Evolutionary conservation across 2,113 vertebrate species (phyloP).

Genomic region (Xenopus tropicalis): DNA sequence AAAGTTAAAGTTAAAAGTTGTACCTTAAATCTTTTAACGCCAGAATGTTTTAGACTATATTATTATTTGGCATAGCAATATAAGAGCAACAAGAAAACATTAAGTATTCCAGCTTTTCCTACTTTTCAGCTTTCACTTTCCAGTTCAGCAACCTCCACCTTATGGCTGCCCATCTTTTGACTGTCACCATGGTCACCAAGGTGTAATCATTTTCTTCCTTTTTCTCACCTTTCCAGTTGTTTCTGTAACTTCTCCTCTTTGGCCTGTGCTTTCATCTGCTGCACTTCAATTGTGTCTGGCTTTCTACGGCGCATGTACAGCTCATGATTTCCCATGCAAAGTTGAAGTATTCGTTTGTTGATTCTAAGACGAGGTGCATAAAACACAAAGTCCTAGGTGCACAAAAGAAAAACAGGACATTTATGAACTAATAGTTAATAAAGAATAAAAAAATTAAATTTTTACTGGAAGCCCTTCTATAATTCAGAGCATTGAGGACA

Average conservation of each 20-base stretch:
- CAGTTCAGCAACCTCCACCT: too few species aligned
- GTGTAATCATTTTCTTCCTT: not conserved
- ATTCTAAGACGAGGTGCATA: constrained; percentile 89
- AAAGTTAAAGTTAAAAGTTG: not conserved
- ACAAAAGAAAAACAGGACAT: constrained; percentile 2
- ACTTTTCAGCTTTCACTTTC: too few species aligned
- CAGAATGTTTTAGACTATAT: too few species aligned
- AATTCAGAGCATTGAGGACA: too few species aligned
- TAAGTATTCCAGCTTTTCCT: too few species aligned
- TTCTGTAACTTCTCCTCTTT: constrained; percentile 89
- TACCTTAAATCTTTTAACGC: too few species aligned
- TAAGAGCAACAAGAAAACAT: too few species aligned
- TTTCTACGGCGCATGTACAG: constrained; percentile 94
- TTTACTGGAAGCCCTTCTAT: too few species aligned
- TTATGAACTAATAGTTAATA: not conserved
- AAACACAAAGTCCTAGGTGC: constrained; percentile 88
- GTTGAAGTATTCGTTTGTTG: constrained; percentile 94
- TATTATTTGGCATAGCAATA: too few species aligned
- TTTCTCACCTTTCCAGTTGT: constrained; percentile 76
- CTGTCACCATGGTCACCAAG: not conserved
- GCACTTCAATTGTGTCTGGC: constrained; percentile 94
- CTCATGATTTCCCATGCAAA: constrained; percentile 97
- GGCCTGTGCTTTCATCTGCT: constrained; percentile 97
- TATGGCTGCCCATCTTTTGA: not conserved
- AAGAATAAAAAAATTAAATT: too few species aligned